Percentiles rank a stretch among this genome's conserved stretches.
phyloP scores from a whole-genome alignment of 2,797 vertebrate genomes.

The Microctenopoma stevenorrisi region DNA sequence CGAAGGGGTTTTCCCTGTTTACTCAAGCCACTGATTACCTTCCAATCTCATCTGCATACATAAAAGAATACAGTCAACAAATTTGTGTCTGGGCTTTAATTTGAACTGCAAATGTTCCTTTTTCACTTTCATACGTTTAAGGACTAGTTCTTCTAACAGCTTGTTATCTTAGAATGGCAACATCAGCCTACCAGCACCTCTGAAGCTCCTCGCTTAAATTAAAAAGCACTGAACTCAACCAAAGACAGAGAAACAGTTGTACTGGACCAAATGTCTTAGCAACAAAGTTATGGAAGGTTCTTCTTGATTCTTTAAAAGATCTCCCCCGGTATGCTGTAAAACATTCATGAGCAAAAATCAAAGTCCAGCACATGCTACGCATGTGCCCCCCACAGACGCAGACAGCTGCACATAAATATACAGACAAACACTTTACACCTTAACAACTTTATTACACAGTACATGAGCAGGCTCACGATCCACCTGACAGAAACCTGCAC shows the following conservation, averaged over 20 bases:
- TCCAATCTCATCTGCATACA: background rate
- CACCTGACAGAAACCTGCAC: slow-evolving; percentile 22
- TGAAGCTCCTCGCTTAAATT: too few relatives aligned
- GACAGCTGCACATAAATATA: background rate
- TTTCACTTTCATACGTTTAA: background rate
- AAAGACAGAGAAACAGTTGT: too few relatives aligned
- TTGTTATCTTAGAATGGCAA: background rate
- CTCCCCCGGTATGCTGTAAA: slow-evolving; percentile 14
- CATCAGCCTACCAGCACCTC: background rate
- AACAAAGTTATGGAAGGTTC: background rate
- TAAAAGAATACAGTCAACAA: background rate
- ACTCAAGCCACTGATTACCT: slow-evolving; percentile 4
- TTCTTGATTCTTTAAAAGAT: slow-evolving; percentile 8
- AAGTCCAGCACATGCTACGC: too few relatives aligned
- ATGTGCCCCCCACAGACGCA: too few relatives aligned
- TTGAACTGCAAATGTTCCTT: background rate
- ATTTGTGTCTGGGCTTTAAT: background rate
- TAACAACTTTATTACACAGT: slow-evolving; percentile 35
- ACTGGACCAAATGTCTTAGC: background rate
- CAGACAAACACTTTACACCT: slow-evolving; percentile 1
- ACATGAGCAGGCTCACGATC: slow-evolving; percentile 3
- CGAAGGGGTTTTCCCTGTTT: slow-evolving; percentile 23
- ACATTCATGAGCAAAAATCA: slow-evolving; percentile 19
- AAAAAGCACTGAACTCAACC: too few relatives aligned
- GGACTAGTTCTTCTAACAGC: background rate